Evolutionary conservation across 2,113 vertebrate species (phyloP).

Genomic region (Collichthys lucidus): DNA sequence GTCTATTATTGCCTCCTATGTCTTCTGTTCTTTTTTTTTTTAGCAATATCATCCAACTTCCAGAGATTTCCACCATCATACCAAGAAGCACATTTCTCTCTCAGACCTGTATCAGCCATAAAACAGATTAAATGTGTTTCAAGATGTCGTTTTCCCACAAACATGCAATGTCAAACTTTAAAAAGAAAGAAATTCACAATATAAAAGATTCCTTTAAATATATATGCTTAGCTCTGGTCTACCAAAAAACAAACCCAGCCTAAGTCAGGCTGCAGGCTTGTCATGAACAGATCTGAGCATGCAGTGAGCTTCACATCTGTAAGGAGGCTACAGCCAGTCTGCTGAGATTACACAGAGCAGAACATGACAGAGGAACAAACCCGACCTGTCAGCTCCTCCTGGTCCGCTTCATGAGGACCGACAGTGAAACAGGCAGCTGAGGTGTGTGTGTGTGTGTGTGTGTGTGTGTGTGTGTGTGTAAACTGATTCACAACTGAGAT

Average conservation of each 20-base stretch:
- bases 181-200: not conserved
- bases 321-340: conserved; percentile 11
- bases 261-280: not conserved
- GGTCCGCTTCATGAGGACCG: conserved; percentile 22
- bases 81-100: not conserved
- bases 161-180: not conserved
- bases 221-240: not conserved
- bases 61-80: not conserved
- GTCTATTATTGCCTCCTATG: no score
- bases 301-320: conserved; percentile 1
- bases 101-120: not conserved
- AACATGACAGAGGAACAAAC: conserved; percentile 32
- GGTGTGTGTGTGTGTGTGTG: not conserved
- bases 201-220: not conserved
- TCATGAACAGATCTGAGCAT: not conserved
- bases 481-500: conserved; percentile 20
- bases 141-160: not conserved
- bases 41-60: not conserved
- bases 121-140: not conserved
- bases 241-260: not conserved
- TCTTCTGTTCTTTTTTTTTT: not conserved
- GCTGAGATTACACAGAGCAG: conserved; percentile 12
- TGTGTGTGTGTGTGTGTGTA: not conserved
- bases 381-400: conserved; percentile 42
- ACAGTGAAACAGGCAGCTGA: conserved; percentile 10